A percentile compares a stretch with the other conserved stretches of the same genome.
These are phyloP conservation scores for Listronotus oregonensis DNA, from an alignment of 1,140 invertebrate species.

Conservation along the genomic window DNA sequence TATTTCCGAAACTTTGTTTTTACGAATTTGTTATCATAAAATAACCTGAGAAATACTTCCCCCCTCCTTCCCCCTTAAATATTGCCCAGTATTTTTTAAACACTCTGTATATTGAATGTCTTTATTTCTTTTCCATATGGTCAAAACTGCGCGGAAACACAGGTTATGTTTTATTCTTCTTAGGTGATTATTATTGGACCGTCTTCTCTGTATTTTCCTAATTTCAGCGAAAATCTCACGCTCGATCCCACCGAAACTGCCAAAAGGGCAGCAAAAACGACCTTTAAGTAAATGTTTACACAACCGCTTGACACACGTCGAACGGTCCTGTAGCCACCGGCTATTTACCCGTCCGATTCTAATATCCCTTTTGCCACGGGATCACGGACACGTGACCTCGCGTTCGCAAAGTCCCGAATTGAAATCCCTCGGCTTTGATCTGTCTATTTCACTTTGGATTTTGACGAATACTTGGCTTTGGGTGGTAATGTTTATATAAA, in stretches of 20 bases:
- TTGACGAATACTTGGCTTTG: neutral
- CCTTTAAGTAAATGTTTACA: slow-evolving; percentile 13
- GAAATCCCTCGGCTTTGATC: neutral
- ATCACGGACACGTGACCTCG: slow-evolving; percentile 6
- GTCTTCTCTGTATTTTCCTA: neutral
- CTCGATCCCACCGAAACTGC: neutral
- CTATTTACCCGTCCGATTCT: slow-evolving; percentile 1
- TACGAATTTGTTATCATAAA: no score
- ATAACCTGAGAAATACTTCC: no score
- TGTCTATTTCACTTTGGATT: slow-evolving; percentile 2
- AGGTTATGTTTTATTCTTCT: no score
- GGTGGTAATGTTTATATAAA: neutral
- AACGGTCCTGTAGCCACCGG: neutral
- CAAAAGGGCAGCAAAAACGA: slow-evolving; percentile 3
- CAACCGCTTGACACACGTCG: slow-evolving; percentile 10
- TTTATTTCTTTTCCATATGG: no score
- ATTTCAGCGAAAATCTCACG: slow-evolving; percentile 5
- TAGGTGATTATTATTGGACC: no score
- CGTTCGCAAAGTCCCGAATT: neutral
- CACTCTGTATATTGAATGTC: no score
- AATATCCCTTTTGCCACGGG: slow-evolving; percentile 3
- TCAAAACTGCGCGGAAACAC: no score
- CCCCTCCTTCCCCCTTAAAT: no score
- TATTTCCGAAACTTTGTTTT: no score
- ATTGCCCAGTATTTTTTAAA: no score